These are phyloP conservation scores for Catharus minimus DNA, from an alignment of 2,113 vertebrate species.

Conservation along the genomic window DNA sequence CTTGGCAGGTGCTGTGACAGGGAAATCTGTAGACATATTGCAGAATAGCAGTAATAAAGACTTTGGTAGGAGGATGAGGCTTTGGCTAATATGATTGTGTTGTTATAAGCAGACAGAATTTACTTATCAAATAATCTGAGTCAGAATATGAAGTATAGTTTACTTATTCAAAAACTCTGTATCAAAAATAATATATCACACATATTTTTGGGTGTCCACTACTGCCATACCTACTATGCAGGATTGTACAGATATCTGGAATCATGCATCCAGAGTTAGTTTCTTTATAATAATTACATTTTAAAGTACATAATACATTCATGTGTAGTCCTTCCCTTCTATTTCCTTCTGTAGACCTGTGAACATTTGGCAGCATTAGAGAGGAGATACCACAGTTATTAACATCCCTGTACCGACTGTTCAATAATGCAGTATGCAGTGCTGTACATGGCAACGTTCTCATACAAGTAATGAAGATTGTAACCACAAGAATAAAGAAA, in stretches of 20 bases:
- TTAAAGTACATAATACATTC: background rate
- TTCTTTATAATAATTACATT: background rate
- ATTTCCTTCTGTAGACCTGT: background rate
- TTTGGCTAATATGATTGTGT: background rate
- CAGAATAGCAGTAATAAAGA: conserved; percentile 18
- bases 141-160: background rate
- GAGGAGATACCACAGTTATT: background rate
- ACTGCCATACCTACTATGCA: background rate
- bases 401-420: background rate
- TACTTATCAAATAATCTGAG: background rate
- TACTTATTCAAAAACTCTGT: background rate
- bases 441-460: background rate
- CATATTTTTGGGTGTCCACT: background rate
- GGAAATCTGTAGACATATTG: conserved; percentile 26
- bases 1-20: conserved; percentile 32
- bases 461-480: background rate
- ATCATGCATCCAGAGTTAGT: background rate
- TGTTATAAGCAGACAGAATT: background rate
- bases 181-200: background rate
- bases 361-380: background rate
- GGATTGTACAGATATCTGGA: background rate
- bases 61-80: background rate
- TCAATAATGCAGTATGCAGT: background rate
- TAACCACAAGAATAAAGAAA: background rate
- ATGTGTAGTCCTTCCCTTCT: background rate